Base-by-base conservation (phyloP, 2,113 vertebrate species). In the Australoheros scitulus region DNA sequence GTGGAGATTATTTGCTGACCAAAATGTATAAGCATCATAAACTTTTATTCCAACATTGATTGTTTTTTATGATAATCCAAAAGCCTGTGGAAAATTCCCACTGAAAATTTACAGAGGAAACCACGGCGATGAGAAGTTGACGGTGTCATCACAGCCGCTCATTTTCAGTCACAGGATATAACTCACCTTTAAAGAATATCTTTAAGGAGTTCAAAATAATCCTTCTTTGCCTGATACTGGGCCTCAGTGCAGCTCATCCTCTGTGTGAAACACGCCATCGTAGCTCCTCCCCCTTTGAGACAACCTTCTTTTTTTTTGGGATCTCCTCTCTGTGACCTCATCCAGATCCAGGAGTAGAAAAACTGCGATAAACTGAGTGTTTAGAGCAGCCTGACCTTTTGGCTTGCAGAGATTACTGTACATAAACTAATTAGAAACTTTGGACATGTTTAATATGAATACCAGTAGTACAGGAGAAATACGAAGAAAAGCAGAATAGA, bases 271-370 rank as follows among this genome's bases (percentile, higher is more conserved):
- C 63, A 7, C 3, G 36, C n/a, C 0, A 2, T 43, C 22, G 41
- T 64, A 64, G 20, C 61, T 1, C 63, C n/a, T 43, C n/a, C 63
- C 38, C 4, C 15, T 41, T 65, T 65, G 41, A 65, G n/a, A 43
- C 36, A 43, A 24, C 36, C 5, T 65, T 43, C 13, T 65, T 65
- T 65, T 65, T 65, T 43, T 6, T 65, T 65, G 43, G 43, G 36
- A 65, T 65, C 13, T 20, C 61, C n/a, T 24, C 36, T 41, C n/a
- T 0, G 2, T 7, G 0, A 36, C 7, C 15, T 43, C 38, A 65
- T 65, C 63, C 5, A 38, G 13, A 65, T 0, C 63, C 63, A 65
- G 9, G n/a, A 22, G 38, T 43, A 65, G 36, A 43, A 43, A 3
- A 65, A 17, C 1, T 0, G 55, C 11, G 36, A 3, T 1, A 6